These are phyloP conservation scores for Micrasema minimum DNA, from an alignment of 1,140 invertebrate species.

Conservation along the genomic window DNA sequence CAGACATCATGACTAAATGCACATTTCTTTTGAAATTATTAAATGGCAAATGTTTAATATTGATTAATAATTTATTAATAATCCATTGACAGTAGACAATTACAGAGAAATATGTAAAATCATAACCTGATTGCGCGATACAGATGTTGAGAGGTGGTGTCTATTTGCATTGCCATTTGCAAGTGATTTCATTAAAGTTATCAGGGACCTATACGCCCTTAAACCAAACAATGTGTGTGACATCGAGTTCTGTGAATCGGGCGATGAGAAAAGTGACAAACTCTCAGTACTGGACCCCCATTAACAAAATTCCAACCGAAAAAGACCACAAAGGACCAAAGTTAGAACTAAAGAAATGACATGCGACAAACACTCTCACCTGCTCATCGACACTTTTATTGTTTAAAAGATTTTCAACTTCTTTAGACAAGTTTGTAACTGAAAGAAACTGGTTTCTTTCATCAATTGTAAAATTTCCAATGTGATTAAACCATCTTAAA, in stretches of 20 bases:
- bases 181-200: constrained; percentile 14
- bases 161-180: constrained; percentile 34
- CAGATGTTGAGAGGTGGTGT: constrained; percentile 37
- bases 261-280: constrained; percentile 19
- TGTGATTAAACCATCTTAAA: constrained; percentile 71
- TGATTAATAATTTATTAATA: too few species aligned
- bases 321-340: constrained; percentile 39
- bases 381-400: constrained; percentile 57
- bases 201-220: not conserved
- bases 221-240: constrained; percentile 6
- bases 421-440: constrained; percentile 54
- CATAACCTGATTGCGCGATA: constrained; percentile 29
- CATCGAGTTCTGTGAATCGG: constrained; percentile 6
- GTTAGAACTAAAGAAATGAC: constrained; percentile 41
- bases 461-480: constrained; percentile 67
- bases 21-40: too few species aligned
- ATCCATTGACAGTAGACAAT: too few species aligned
- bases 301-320: constrained; percentile 34
- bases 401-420: constrained; percentile 54
- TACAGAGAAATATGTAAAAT: constrained; percentile 25
- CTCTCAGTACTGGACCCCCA: constrained; percentile 32
- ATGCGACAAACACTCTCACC: constrained; percentile 58
- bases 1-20: too few species aligned
- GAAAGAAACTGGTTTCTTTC: constrained; percentile 64
- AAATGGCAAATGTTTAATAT: too few species aligned